Conservation (phyloP, 1,140 invertebrate genomes). For the Galendromus occidentalis region DNA sequence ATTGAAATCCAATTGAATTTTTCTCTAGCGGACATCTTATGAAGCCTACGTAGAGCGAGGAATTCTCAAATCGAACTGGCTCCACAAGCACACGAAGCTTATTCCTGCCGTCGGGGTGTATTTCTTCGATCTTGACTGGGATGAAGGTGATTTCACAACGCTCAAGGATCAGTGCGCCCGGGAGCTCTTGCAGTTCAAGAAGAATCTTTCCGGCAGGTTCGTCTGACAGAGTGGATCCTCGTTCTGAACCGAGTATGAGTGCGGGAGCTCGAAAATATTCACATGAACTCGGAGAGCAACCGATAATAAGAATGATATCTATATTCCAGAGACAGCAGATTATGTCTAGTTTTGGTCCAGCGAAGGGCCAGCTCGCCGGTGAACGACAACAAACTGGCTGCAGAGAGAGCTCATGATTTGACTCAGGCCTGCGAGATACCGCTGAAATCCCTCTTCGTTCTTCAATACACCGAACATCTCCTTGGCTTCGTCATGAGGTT, state of each 20-base stretch:
- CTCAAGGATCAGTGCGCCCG: neutral
- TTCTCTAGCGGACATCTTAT: constrained; percentile 46
- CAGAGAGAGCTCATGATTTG: constrained; percentile 65
- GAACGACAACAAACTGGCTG: constrained; percentile 62
- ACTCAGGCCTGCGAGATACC: constrained; percentile 75
- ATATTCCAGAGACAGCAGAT: constrained; percentile 5
- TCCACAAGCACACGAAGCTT: constrained; percentile 71
- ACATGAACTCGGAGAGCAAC: neutral
- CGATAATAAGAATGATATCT: constrained; percentile 5
- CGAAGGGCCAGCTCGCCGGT: constrained; percentile 27
- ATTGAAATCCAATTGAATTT: constrained; percentile 14
- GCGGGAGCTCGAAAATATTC: too few relatives aligned
- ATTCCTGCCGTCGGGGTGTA: constrained; percentile 78
- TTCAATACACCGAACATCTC: constrained; percentile 70
- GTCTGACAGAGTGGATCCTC: too few relatives aligned
- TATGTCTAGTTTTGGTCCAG: constrained; percentile 48
- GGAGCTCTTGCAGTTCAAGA: constrained; percentile 52
- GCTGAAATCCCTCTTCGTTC: constrained; percentile 71
- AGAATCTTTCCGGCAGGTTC: constrained; percentile 51
- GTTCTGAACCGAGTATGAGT: too few relatives aligned
- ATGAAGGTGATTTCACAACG: constrained; percentile 74
- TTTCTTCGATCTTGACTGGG: constrained; percentile 94
- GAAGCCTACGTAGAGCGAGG: constrained; percentile 92
- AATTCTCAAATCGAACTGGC: constrained; percentile 85
- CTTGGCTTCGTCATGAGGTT: constrained; percentile 49